Base-by-base conservation (phyloP, 2,888 invertebrate species). In the Coronaproctus castanopsis region DNA sequence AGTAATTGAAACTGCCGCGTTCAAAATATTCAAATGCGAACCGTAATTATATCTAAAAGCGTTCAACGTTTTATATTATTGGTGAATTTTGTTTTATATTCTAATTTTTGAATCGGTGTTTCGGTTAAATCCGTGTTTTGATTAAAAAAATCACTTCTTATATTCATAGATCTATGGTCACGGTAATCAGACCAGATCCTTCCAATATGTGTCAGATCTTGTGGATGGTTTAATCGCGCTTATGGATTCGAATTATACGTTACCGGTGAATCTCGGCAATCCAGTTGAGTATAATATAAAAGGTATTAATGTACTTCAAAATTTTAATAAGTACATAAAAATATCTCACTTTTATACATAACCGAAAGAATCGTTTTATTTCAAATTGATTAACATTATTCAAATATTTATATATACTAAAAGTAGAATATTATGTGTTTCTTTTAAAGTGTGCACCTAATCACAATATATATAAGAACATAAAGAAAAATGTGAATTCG, bases 131-230 rank as follows among this genome's bases (percentile, higher is more conserved):
- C n/a, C n/a, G n/a, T n/a, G n/a, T n/a, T n/a, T n/a, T n/a, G n/a
- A n/a, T n/a, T n/a, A n/a, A n/a, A n/a, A n/a, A n/a, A n/a, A n/a
- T n/a, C n/a, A n/a, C n/a, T n/a, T n/a, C n/a, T n/a, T n/a, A n/a
- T n/a, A n/a, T n/a, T n/a, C n/a, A 36, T 70, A 82, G 82, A 78
- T 87, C 5, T 89, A 90, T 69, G 90, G 89, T 1, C 84, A 85
- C 68, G 90, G 90, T 21, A 83, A 82, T 68, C 90, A 90, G 72
- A 90, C 98, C 0, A 79, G 98, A 58, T 97, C 97, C 0, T 98
- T 98, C 75, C 97, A 97, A 73, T 99, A 96, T 70, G 90, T 99
- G 14, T 87, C 88, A 8, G 98, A 99, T 76, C 77, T 98, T 65
- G 92, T 99, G 0, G 91, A 95, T 68, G 98, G 98, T 0, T 75